These are phyloP conservation scores for Chrysina gloriosa DNA, from an alignment of 2,888 invertebrate species.

Conservation along the genomic window DNA sequence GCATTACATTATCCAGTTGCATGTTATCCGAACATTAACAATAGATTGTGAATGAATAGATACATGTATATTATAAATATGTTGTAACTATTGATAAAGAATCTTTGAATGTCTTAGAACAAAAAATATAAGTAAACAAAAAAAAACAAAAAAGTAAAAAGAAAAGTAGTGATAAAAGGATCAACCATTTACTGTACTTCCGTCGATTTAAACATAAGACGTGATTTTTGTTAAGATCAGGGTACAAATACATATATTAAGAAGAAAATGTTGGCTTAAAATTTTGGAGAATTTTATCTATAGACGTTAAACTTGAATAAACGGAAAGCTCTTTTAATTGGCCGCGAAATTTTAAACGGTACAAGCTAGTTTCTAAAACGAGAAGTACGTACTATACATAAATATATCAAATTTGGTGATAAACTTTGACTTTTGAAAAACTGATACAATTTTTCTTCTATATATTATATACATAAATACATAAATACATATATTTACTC, in stretches of 20 bases:
- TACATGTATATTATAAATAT: slow-evolving; percentile 30
- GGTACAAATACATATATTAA: not conserved
- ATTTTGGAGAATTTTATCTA: not conserved
- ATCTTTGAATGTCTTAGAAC: slow-evolving; percentile 12
- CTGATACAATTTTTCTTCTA: slow-evolving; percentile 13
- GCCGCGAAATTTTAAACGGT: not conserved
- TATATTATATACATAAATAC: slow-evolving; percentile 15
- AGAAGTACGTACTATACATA: not conserved
- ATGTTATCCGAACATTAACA: slow-evolving; percentile 5
- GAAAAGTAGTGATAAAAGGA: not conserved
- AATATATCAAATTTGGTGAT: slow-evolving; percentile 26
- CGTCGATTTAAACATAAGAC: not conserved
- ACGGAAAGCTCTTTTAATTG: not conserved
- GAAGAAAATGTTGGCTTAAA: not conserved
- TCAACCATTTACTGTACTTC: not conserved
- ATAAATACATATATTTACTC: slow-evolving; percentile 11
- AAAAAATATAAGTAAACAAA: not conserved
- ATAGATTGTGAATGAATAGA: slow-evolving; percentile 32
- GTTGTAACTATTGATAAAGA: slow-evolving; percentile 30
- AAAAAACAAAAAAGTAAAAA: not conserved
- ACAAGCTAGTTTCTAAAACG: slow-evolving; percentile 9
- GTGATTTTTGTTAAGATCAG: slow-evolving; percentile 16
- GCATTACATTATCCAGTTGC: not conserved
- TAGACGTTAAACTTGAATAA: too few relatives aligned
- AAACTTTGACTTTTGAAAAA: not conserved